Evolutionary conservation across 1,140 invertebrate species (phyloP).

Genomic region (Bombus soroeensis): DNA sequence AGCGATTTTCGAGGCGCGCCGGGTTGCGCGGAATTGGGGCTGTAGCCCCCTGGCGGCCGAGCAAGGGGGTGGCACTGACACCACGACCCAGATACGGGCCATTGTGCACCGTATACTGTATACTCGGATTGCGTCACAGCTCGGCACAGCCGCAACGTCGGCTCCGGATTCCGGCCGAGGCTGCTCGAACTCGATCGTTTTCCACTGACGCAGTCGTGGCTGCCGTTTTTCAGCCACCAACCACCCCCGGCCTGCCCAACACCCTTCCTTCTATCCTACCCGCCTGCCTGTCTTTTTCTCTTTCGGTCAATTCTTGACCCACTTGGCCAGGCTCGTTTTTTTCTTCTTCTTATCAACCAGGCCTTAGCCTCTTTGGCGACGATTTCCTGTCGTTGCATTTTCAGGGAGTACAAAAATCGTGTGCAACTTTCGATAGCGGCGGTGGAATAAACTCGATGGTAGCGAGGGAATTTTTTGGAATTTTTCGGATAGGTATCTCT

Average conservation of each 20-base stretch:
- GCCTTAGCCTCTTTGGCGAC: background rate
- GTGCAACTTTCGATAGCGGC: background rate
- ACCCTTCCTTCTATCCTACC: no score
- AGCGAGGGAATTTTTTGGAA: no score
- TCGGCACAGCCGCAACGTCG: constrained; percentile 48
- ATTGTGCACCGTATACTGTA: constrained; percentile 73
- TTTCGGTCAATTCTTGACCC: constrained; percentile 35
- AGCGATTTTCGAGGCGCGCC: constrained; percentile 37
- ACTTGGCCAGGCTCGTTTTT: background rate
- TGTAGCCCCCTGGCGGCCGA: constrained; percentile 48
- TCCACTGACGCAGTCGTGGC: constrained; percentile 40
- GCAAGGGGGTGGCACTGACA: constrained; percentile 73
- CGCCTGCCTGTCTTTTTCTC: background rate
- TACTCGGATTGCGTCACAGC: constrained; percentile 48
- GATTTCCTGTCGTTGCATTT: background rate
- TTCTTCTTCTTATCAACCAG: background rate
- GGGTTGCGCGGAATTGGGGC: constrained; percentile 53
- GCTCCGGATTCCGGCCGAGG: constrained; percentile 38
- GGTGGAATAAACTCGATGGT: no score
- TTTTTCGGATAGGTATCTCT: no score
- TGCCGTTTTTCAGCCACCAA: constrained; percentile 36
- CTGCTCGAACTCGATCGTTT: constrained; percentile 44
- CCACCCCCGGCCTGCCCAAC: background rate
- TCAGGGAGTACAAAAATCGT: background rate
- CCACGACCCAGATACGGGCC: constrained; percentile 76